phyloP scores from a whole-genome alignment of 2,113 vertebrate genomes.

The Nestor notabilis region DNA sequence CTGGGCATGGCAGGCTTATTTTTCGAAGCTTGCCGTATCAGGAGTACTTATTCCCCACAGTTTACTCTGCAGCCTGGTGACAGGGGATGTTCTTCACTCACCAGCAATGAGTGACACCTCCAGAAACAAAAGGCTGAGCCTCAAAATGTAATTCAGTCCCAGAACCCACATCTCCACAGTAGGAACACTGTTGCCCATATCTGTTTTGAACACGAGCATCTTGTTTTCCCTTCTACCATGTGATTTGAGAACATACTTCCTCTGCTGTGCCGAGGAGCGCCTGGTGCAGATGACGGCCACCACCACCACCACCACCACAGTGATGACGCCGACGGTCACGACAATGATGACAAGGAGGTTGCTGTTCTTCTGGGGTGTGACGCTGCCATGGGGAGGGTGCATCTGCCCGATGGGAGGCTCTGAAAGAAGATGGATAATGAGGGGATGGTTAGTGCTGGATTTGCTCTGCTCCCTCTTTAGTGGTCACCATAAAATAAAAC shows the following conservation, averaged over 20 bases:
- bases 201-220: neutral
- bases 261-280: conserved; percentile 90
- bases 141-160: neutral
- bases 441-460: neutral
- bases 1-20: neutral
- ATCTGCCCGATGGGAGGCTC: conserved; percentile 94
- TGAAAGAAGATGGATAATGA: conserved; percentile 42
- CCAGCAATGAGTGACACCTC: neutral
- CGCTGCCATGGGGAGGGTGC: conserved; percentile 90
- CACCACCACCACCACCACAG: conserved; percentile 81
- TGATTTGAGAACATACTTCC: conserved; percentile 81
- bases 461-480: neutral
- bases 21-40: neutral
- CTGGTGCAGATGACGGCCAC: conserved; percentile 90
- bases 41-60: neutral
- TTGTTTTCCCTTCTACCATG: accelerated
- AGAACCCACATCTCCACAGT: accelerated
- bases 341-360: conserved; percentile 91
- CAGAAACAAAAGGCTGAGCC: neutral
- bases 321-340: conserved; percentile 86
- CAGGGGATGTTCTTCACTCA: neutral
- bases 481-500: neutral
- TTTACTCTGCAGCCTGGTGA: neutral
- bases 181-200: accelerated
- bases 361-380: conserved; percentile 89